Evolutionary conservation across 2,888 invertebrate species (phyloP), one percentile per base, ranked within the genome.

Genomic region (Dyspetes luteomarginatus): DNA sequence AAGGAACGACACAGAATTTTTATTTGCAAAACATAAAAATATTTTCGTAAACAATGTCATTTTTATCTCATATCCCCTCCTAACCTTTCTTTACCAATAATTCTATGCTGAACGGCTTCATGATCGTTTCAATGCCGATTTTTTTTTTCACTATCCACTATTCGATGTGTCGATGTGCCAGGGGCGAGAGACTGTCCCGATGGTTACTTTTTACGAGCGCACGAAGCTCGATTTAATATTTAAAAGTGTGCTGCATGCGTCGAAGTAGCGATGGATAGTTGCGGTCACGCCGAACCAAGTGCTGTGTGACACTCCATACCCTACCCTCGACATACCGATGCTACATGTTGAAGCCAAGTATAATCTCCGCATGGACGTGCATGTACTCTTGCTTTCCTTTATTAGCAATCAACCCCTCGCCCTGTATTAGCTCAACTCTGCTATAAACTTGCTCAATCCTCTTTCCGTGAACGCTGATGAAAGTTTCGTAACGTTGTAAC

Each of bases 211-310:
- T 90, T 89, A 89, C 89, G 90, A 86, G 87, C 89, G 85, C 85
- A 84, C 84, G 36, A 82, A 86, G 88, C 86, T 89, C 88, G 90
- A 90, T 91, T 91, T 90, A 91, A 91, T 91, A 91, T 91, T 91
- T 90, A 91, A 91, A 91, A 88, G 89, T 88, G 78, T 86, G 60
- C 7, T 89, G 87, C 86, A 87, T 89, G 88, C 88, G 88, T 88
- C 87, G 89, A 89, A 89, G 73, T 62, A 64, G 85, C 87, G 88
- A 87, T 87, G 89, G 88, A 90, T 89, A 89, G 89, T 89, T 91
- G 91, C 87, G 91, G 91, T 91, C 81, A 78, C 80, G 72, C 80
- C 60, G 68, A 50, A 68, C 81, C 77, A 50, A 74, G 52, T 72
- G 41, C 76, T 69, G 50, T 50, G 62, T 45, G 69, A 26, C 76